Percentiles rank a stretch among this genome's conserved stretches.
These are phyloP conservation scores for Arothron firmamentum DNA, from an alignment of 2,113 vertebrate species.

Conservation along the genomic window DNA sequence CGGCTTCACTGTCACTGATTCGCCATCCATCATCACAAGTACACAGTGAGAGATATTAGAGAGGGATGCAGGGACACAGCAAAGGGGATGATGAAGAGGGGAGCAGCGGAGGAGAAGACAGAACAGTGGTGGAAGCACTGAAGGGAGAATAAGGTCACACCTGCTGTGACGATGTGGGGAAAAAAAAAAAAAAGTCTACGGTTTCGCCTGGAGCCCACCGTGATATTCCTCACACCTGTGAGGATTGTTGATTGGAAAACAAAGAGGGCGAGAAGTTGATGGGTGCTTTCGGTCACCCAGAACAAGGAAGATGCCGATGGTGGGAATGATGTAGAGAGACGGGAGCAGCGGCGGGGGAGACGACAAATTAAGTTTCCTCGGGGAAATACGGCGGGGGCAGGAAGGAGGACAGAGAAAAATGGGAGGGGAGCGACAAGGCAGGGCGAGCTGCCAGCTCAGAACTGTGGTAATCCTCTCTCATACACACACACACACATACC, in stretches of 20 bases:
- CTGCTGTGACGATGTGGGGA: neutral
- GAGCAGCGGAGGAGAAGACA: conserved; percentile 8
- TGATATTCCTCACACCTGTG: conserved; percentile 10
- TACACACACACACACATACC: conserved; percentile 30
- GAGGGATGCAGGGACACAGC: conserved; percentile 36
- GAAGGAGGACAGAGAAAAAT: conserved; percentile 56
- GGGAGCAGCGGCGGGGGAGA: conserved; percentile 8
- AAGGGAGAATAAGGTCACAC: conserved; percentile 13
- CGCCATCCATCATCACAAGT: conserved; percentile 63
- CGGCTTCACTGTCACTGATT: conserved; percentile 27
- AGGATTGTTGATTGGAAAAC: conserved; percentile 18
- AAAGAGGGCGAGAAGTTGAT: conserved; percentile 19
- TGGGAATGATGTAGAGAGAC: conserved; percentile 16
- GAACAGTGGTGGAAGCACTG: conserved; percentile 9
- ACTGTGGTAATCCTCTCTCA: conserved; percentile 57
- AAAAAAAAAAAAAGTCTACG: neutral
- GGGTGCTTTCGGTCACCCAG: conserved; percentile 7
- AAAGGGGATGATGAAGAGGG: conserved; percentile 43
- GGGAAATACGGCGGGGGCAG: conserved; percentile 44
- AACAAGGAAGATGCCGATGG: conserved; percentile 30
- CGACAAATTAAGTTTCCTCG: conserved; percentile 51
- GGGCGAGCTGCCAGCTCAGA: conserved; percentile 66
- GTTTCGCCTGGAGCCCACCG: neutral
- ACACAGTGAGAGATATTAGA: conserved; percentile 50
- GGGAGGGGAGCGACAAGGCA: conserved; percentile 28